phyloP scores from a whole-genome alignment of 2,113 vertebrate genomes.

The Percopsis transmontana region DNA sequence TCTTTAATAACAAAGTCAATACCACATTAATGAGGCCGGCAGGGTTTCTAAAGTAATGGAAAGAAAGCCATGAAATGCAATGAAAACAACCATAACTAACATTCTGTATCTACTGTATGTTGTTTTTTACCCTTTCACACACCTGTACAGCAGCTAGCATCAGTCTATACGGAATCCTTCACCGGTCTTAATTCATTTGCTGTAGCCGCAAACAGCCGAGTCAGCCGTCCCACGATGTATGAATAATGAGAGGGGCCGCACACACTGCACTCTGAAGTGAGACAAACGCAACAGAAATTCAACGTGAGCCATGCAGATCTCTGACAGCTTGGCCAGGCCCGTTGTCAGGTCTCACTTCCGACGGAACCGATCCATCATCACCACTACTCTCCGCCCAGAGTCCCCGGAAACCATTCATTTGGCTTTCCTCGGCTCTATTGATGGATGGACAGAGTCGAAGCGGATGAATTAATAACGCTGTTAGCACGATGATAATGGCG shows the following conservation, averaged over 20 bases:
- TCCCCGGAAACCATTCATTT: slow-evolving; percentile 50
- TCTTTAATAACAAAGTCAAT: background rate
- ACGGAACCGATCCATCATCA: slow-evolving; percentile 43
- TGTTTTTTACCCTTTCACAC: slow-evolving; percentile 4
- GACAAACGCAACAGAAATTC: slow-evolving; percentile 41
- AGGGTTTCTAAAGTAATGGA: background rate
- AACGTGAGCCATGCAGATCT: slow-evolving; percentile 21
- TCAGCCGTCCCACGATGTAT: slow-evolving; percentile 35
- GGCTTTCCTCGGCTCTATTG: slow-evolving; percentile 51
- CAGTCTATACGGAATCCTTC: slow-evolving; percentile 11
- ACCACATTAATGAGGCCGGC: background rate
- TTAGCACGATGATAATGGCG: slow-evolving; percentile 62
- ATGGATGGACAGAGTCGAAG: slow-evolving; percentile 57
- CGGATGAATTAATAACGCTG: slow-evolving; percentile 70
- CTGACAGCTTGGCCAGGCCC: slow-evolving; percentile 6
- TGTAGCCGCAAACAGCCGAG: slow-evolving; percentile 19
- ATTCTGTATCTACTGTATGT: background rate
- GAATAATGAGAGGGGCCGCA: slow-evolving; percentile 15
- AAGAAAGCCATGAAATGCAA: slow-evolving; percentile 1
- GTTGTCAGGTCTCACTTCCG: slow-evolving; percentile 33
- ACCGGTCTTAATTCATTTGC: slow-evolving; percentile 35
- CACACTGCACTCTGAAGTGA: slow-evolving; percentile 19
- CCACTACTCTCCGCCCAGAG: slow-evolving; percentile 26
- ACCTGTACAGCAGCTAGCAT: slow-evolving; percentile 15
- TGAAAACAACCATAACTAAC: slow-evolving; percentile 4